These are phyloP conservation scores for Salmo trutta DNA, from an alignment of 2,797 vertebrate genomes.

Conservation along the genomic window DNA sequence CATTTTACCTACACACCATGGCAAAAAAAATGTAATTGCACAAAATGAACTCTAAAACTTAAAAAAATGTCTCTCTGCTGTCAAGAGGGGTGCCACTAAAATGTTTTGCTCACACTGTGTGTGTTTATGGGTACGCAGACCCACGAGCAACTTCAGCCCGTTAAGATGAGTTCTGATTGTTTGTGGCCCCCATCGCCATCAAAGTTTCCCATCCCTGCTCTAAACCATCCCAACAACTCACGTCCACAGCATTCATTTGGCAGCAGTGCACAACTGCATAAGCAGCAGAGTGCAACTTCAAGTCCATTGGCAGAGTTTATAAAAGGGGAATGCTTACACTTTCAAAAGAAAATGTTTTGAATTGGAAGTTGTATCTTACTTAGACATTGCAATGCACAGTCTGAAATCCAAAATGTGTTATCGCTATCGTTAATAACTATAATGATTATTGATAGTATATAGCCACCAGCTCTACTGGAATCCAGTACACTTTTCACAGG, in stretches of 20 bases:
- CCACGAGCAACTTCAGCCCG: too few species aligned
- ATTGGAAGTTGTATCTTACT: not conserved
- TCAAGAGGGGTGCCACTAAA: not conserved
- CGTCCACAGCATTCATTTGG: constrained; percentile 59
- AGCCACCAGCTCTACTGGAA: not conserved
- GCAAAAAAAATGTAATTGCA: too few species aligned
- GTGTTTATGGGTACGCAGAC: too few species aligned
- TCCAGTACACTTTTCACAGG: not conserved
- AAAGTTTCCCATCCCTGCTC: not conserved
- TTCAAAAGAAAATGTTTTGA: not conserved
- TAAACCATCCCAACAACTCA: constrained; percentile 64
- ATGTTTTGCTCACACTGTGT: too few species aligned
- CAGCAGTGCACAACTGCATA: constrained; percentile 48
- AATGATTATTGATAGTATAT: not conserved
- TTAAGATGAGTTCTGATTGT: too few species aligned
- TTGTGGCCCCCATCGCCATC: constrained; percentile 46
- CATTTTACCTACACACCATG: too few species aligned
- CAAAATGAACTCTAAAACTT: too few species aligned
- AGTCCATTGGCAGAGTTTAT: constrained; percentile 11
- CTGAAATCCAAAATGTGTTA: not conserved
- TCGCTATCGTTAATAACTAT: not conserved
- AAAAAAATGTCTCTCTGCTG: too few species aligned
- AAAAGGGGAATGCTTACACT: not conserved
- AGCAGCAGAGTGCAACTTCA: constrained; percentile 40
- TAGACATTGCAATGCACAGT: not conserved